Conservation (phyloP, 2,113 vertebrate genomes). For the Rhegmatorhina hoffmannsi region DNA sequence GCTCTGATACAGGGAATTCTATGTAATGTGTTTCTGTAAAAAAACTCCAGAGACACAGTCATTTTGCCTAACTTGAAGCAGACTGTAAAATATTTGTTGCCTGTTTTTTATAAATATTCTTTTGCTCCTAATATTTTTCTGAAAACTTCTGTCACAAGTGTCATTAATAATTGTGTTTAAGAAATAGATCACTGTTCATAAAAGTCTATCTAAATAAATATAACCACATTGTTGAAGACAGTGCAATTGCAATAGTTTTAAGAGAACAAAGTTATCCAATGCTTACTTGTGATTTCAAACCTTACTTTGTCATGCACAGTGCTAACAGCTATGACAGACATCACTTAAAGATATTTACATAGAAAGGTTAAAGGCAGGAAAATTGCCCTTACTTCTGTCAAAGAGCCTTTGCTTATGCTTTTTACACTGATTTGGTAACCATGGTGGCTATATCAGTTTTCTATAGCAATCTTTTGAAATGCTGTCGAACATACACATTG, state of each 20-base stretch:
- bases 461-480: background rate
- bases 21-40: background rate
- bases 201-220: background rate
- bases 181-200: background rate
- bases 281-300: background rate
- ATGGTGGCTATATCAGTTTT: background rate
- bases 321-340: background rate
- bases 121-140: background rate
- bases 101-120: background rate
- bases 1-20: background rate
- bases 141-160: background rate
- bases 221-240: background rate
- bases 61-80: background rate
- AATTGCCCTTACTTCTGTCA: background rate
- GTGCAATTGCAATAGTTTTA: background rate
- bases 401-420: background rate
- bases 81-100: background rate
- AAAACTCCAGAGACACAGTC: background rate
- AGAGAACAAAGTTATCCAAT: background rate
- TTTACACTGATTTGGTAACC: background rate
- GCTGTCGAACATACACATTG: background rate
- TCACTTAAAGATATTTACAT: background rate
- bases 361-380: background rate
- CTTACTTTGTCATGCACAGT: background rate
- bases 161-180: accelerated